Evolutionary conservation across 2,797 vertebrate genomes (phyloP), one percentile per base, ranked within the genome.

Genomic region (Aplochiton taeniatus): DNA sequence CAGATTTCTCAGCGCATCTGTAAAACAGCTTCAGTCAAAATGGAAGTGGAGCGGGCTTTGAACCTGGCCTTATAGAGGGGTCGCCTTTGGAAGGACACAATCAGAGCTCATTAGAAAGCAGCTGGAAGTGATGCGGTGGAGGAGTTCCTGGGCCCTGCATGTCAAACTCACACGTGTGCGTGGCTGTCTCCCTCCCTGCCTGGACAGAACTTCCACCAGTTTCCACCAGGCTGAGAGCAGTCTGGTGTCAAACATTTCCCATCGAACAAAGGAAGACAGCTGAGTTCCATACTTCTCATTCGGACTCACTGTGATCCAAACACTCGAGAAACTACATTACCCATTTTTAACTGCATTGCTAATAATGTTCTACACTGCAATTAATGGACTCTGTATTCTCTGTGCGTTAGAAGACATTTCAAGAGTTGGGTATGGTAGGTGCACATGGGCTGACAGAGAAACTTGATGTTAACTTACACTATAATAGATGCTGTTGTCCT

Each of bases 1-100:
- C 87, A 88, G 89, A 90, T 91, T 92, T 92, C 87, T 80, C 87
- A 93, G 91, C 79, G 92, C 92, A 88, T 90, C 90, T 93, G 92
- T 93, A 92, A 91, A 95, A 89, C 89, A 91, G 90, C 89, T 88
- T 86, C 81, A 84, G 61, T 90, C 31, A 2, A 31, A 31, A 31
- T 31, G 92, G 92, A 94, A 88, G 93, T 93, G 88, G 80, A 90
- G 89, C 88, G 86, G 83, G 84, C 92, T 94, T 92, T 89, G 85
- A 94, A 88, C 77, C 75, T 82, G 88, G 89, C 89, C 85, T 87
- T 42, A 88, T 83, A 80, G 90, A 82, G 71, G 50, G 77, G 78
- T 79, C 55, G 66, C 86, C 82, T 87, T 65, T 74, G 87, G 84
- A 69, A 76, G 68, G 76, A 85, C 84, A 73, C 83, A 83, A 85